Percentiles rank a stretch among this genome's conserved stretches.
Evolutionary conservation across 2,797 vertebrate genomes (phyloP).

Genomic region (Takifugu rubripes): DNA sequence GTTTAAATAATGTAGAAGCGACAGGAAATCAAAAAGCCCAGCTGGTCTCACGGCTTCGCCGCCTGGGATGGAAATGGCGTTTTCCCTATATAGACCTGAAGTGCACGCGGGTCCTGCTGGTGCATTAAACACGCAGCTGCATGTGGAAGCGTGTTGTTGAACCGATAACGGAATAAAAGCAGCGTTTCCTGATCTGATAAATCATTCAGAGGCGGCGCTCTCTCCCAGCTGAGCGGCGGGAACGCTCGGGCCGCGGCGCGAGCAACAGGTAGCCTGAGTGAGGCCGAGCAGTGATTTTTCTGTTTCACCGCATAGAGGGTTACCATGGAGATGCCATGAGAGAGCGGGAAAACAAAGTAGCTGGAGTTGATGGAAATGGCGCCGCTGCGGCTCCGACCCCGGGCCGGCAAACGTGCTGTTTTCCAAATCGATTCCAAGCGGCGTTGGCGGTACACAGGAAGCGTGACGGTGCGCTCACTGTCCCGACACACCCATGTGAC

Average conservation of each 20-base stretch:
- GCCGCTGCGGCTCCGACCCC: background rate
- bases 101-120: too few relatives aligned
- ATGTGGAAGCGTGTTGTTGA: constrained; percentile 3
- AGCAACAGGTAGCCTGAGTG: constrained; percentile 54
- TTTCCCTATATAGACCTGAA: background rate
- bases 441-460: too few relatives aligned
- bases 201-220: constrained; percentile 11
- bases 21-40: too few relatives aligned
- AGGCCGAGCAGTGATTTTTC: constrained; percentile 39
- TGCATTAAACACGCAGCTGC: constrained; percentile 11
- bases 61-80: background rate
- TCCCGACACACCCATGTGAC: too few relatives aligned
- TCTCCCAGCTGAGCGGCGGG: constrained; percentile 31
- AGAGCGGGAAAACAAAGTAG: constrained; percentile 30
- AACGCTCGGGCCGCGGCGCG: constrained; percentile 15
- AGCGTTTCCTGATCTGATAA: constrained; percentile 10
- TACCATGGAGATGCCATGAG: constrained; percentile 45
- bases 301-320: constrained; percentile 23
- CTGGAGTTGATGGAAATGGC: constrained; percentile 24
- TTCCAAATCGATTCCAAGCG: constrained; percentile 1
- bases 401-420: background rate
- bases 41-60: too few relatives aligned
- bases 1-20: too few relatives aligned
- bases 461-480: too few relatives aligned
- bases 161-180: constrained; percentile 22